These are phyloP conservation scores for Cyprinodon brontotheroides DNA, from an alignment of 2,113 vertebrate species.

Conservation along the genomic window DNA sequence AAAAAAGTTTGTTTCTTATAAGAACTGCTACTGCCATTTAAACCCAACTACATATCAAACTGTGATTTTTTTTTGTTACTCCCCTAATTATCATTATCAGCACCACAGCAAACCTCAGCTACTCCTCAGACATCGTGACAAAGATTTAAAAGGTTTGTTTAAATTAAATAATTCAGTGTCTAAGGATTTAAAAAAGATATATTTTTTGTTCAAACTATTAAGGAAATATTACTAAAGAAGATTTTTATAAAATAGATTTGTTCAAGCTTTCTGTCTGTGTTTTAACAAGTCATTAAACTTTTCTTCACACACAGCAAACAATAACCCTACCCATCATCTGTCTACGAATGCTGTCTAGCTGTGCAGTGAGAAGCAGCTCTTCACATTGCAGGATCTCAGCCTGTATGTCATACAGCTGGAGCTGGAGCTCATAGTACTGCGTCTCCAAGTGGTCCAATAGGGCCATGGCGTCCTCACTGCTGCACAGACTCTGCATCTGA, in stretches of 20 bases:
- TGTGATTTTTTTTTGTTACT: background rate
- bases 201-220: background rate
- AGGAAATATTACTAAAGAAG: background rate
- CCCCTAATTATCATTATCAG: background rate
- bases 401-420: constrained; percentile 97
- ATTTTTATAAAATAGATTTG: background rate
- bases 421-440: constrained; percentile 94
- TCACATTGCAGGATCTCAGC: constrained; percentile 96
- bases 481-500: constrained; percentile 95
- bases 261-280: background rate
- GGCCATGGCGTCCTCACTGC: constrained; percentile 88
- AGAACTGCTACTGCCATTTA: too few species aligned
- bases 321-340: constrained; percentile 84
- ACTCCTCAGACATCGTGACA: background rate
- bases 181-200: background rate
- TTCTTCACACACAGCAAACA: background rate
- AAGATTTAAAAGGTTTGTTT: background rate
- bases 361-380: constrained; percentile 93
- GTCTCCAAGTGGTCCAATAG: constrained; percentile 92
- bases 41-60: background rate
- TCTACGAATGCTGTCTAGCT: constrained; percentile 93
- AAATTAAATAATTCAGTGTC: background rate
- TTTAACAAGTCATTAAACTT: background rate
- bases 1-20: too few species aligned
- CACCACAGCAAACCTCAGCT: background rate